These are phyloP conservation scores for Lepus americanus DNA, from an alignment of 2,113 vertebrate genomes.

Conservation along the genomic window DNA sequence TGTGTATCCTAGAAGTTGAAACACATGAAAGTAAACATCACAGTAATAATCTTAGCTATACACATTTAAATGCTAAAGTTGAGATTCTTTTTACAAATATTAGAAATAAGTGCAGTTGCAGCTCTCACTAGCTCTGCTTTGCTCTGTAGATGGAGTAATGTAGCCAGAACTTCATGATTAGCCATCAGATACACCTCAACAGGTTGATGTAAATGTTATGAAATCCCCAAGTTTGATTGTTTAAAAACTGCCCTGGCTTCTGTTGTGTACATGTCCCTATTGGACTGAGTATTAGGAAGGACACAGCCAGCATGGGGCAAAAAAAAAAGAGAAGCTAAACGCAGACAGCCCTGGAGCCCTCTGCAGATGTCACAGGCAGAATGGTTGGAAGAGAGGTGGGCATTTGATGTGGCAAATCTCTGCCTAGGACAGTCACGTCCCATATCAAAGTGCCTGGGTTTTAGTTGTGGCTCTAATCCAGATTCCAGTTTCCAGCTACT, in stretches of 20 bases:
- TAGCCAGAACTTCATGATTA: slow-evolving; percentile 21
- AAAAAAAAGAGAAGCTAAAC: background rate
- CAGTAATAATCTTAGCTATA: background rate
- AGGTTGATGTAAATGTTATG: background rate
- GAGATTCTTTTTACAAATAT: background rate
- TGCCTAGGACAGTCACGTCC: too few species aligned
- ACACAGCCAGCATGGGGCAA: background rate
- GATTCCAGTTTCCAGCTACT: too few species aligned
- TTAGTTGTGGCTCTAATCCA: too few species aligned
- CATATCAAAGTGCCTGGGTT: too few species aligned
- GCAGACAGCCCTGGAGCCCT: background rate
- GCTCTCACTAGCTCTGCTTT: background rate
- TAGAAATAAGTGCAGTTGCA: background rate
- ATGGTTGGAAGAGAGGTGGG: background rate
- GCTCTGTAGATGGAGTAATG: background rate
- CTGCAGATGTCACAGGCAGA: background rate
- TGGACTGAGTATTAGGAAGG: background rate
- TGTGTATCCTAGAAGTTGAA: background rate
- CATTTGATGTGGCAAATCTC: too few species aligned
- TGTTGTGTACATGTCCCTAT: background rate
- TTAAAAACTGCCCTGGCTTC: background rate
- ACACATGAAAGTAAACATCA: background rate
- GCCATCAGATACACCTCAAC: background rate
- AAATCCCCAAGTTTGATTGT: background rate
- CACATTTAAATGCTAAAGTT: slow-evolving; percentile 51